Percentiles rank a stretch among this genome's conserved stretches.
These are phyloP conservation scores for Diploscapter pachys DNA, from an alignment of 1,140 invertebrate genomes.

Conservation along the genomic window DNA sequence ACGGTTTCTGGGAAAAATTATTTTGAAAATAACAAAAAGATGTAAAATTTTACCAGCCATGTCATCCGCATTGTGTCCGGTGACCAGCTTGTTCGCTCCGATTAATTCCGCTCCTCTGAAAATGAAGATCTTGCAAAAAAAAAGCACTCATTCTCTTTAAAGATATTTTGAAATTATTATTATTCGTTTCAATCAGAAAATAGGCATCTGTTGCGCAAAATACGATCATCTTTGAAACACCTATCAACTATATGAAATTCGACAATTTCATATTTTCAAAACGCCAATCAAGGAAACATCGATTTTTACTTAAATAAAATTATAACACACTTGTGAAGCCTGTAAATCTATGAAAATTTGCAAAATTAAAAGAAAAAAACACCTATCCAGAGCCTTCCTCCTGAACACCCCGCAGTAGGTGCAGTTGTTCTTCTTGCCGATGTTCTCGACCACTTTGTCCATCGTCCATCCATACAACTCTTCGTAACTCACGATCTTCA, in stretches of 20 bases:
- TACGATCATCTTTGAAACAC: too few species aligned
- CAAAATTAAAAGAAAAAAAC: not conserved
- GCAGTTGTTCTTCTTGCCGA: conserved; percentile 96
- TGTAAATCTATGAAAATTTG: not conserved
- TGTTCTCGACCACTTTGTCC: conserved; percentile 92
- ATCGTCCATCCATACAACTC: conserved; percentile 99
- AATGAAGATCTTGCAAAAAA: conserved; percentile 3
- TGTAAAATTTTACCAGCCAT: conserved; percentile 68
- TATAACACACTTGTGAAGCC: not conserved
- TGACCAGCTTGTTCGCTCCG: conserved; percentile 86
- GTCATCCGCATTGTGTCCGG: conserved; percentile 96
- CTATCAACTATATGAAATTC: too few species aligned
- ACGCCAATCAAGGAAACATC: not conserved
- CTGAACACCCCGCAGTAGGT: conserved; percentile 61
- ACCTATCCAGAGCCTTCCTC: conserved; percentile 75
- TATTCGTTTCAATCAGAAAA: not conserved
- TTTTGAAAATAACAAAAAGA: too few species aligned
- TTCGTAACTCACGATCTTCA: conserved; percentile 95
- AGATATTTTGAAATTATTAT: not conserved
- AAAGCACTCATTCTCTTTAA: not conserved
- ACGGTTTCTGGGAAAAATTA: conserved; percentile 71
- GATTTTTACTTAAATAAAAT: not conserved
- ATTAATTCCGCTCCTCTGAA: conserved; percentile 65
- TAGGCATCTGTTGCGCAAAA: too few species aligned
- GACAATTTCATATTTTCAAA: not conserved